Conservation (phyloP, 1,140 invertebrate species). For the Sweltsa coloradensis region DNA sequence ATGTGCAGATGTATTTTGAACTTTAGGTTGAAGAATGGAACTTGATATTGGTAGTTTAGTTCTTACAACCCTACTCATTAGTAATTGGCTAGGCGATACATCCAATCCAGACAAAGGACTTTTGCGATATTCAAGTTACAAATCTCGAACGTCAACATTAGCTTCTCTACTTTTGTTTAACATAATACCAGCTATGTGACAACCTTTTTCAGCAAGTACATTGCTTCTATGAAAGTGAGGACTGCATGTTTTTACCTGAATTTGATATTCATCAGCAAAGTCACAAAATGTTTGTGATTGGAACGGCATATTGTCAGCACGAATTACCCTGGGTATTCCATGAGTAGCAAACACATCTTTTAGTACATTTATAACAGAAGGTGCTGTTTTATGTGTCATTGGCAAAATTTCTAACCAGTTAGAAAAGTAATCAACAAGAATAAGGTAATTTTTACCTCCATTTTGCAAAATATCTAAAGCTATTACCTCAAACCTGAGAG, state of each 20-base stretch:
- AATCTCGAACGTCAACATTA: background rate
- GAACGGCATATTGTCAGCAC: constrained; percentile 1
- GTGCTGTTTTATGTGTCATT: background rate
- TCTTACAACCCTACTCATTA: background rate
- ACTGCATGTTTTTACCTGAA: background rate
- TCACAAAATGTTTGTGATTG: background rate
- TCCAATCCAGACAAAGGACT: constrained; percentile 1
- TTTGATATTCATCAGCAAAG: background rate
- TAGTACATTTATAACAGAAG: background rate
- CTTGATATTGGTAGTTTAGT: constrained; percentile 3
- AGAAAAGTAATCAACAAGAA: background rate
- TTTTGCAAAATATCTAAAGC: constrained; percentile 1
- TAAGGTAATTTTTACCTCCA: background rate
- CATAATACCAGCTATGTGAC: background rate
- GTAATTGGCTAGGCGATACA: background rate
- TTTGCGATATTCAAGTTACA: background rate
- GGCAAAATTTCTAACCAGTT: background rate
- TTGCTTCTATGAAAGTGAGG: background rate
- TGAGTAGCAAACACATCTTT: constrained; percentile 2
- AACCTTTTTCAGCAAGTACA: background rate
- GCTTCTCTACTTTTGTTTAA: background rate
- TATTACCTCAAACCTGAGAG: background rate
- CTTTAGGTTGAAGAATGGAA: too few species aligned
- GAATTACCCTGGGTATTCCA: background rate
- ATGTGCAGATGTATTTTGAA: too few species aligned